phyloP scores from a whole-genome alignment of 2,797 vertebrate species.

The Sardinella longiceps region DNA sequence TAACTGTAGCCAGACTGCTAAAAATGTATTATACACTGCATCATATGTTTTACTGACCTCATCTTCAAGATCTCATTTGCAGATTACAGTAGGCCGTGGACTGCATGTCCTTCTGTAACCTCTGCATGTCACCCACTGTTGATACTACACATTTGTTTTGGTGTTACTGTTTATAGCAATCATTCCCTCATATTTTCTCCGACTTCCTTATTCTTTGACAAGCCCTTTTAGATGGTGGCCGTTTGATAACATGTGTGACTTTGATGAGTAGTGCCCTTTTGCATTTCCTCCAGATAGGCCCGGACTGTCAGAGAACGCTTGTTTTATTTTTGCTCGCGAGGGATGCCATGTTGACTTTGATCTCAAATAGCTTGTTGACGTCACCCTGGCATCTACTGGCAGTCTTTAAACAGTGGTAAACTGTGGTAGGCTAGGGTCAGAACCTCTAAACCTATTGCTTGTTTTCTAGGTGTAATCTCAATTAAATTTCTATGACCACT shows the following conservation, averaged over 20 bases:
- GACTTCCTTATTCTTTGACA: constrained; percentile 3
- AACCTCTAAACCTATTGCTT: not conserved
- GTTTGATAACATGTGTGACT: not conserved
- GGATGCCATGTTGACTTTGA: not conserved
- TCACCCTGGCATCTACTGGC: not conserved
- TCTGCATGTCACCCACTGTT: not conserved
- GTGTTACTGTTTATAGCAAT: not conserved
- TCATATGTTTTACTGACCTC: not conserved
- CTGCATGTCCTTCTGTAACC: not conserved
- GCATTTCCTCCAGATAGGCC: constrained; percentile 9
- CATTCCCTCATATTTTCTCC: not conserved
- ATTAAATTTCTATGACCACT: not conserved
- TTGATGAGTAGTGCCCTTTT: not conserved
- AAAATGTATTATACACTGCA: not conserved
- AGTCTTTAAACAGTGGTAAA: not conserved
- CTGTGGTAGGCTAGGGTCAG: not conserved
- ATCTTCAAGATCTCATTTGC: not conserved
- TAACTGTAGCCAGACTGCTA: not conserved
- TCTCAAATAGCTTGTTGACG: not conserved
- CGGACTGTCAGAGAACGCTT: not conserved
- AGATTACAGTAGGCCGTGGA: not conserved
- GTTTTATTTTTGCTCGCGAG: not conserved
- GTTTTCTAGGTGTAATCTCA: not conserved
- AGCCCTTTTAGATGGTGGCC: not conserved
- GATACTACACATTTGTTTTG: not conserved